Conservation (phyloP, 2,113 vertebrate species). For the Xenopus tropicalis region UCB_Xtro_10.0 CM004446.2:81670501-81671000, state of each 20-base stretch:
- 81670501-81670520: too few species aligned
- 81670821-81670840: slow-evolving; percentile 36
- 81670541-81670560: neutral
- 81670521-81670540: too few species aligned
- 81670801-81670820: slow-evolving; percentile 22
- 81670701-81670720: slow-evolving; percentile 5
- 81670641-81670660: neutral
- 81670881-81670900: slow-evolving; percentile 4
- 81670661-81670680: neutral
- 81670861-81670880: slow-evolving; percentile 27
- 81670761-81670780: slow-evolving; percentile 44
- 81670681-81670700: neutral
- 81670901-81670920: slow-evolving; percentile 33
- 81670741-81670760: slow-evolving; percentile 41
- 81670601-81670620: neutral
- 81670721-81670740: slow-evolving; percentile 30
- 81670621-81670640: neutral
- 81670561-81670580: neutral
- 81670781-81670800: slow-evolving; percentile 40
- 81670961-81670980: neutral
- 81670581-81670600: neutral
- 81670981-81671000: neutral
- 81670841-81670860: slow-evolving; percentile 9
- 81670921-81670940: slow-evolving; percentile 27
- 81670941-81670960: slow-evolving; percentile 27